Evolutionary conservation across 2,888 invertebrate genomes (phyloP).

Genomic region (Spilosoma lubricipeda): DNA sequence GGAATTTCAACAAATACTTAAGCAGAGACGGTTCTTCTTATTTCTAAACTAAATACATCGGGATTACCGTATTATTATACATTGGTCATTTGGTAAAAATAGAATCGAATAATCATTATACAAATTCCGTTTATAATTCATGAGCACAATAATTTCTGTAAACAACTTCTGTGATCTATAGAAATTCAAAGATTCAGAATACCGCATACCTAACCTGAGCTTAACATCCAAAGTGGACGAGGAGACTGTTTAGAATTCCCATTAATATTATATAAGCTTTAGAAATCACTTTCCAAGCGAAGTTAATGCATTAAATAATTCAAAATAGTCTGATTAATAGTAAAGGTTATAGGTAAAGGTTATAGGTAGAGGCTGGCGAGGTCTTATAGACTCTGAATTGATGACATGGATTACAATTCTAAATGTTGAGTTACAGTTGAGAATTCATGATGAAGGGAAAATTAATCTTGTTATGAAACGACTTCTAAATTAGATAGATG

Average conservation of each 20-base stretch:
- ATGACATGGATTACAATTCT: constrained; percentile 2
- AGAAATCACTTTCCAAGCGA: constrained; percentile 26
- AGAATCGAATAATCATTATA: too few species aligned
- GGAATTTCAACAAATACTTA: too few species aligned
- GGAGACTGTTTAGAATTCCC: constrained; percentile 10
- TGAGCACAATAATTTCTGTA: too few species aligned
- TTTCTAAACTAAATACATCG: too few species aligned
- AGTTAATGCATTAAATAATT: constrained; percentile 38
- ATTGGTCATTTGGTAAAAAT: too few species aligned
- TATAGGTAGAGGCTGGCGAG: constrained; percentile 11
- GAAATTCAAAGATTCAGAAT: not conserved
- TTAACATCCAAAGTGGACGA: constrained; percentile 10
- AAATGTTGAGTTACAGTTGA: not conserved
- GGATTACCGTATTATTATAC: too few species aligned
- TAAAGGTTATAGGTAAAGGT: constrained; percentile 23
- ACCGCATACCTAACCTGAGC: constrained; percentile 3
- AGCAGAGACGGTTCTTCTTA: too few species aligned
- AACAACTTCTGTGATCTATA: not conserved
- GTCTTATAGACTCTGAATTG: constrained; percentile 3
- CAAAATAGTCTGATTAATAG: constrained; percentile 38
- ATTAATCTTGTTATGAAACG: constrained; percentile 1
- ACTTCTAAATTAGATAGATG: not conserved
- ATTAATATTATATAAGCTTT: constrained; percentile 29
- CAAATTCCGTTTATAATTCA: too few species aligned
- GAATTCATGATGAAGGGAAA: not conserved